Evolutionary conservation across 2,888 invertebrate genomes (phyloP), one percentile per base, ranked within the genome.

Genomic region (Lathronympha strigana): DNA sequence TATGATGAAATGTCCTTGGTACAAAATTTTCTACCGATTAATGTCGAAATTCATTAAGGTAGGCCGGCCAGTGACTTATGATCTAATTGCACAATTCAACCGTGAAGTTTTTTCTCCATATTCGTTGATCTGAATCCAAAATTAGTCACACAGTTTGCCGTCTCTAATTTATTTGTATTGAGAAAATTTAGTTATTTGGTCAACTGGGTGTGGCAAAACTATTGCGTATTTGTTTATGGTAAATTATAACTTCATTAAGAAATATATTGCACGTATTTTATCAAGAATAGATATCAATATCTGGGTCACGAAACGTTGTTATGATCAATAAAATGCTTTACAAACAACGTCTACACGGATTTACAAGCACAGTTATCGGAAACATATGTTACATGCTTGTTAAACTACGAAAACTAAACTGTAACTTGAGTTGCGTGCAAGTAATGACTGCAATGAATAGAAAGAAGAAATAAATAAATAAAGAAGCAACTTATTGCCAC

Each of bases 91-190:
- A 47, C 21, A 40, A 54, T 45, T 25, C 45, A 13, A 49, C 66
- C 49, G 61, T 61, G 66, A 66, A 66, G 53, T 54, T 54, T 54
- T 53, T 61, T 66, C 55, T 66, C 55, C 43, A 45, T 55, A 55
- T 55, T 62, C 55, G 17, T 49, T 50, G 55, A 43, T 55, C 66
- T 62, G 33, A 55, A 50, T 61, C 38, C 49, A 0, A 17, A 50
- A 55, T 66, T 62, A 43, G 66, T 62, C 45, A 62, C 58, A 49
- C 66, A 23, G 36, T 49, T 0, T 23, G 47, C 47, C 31, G 61
- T 54, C 28, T 38, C 53, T 38, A 49, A 61, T 61, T 49, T 21
- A 5, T 45, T 53, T 31, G 31, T 49, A 40, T 54, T 66, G 28
- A 33, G 28, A 28, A 43, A 36, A 63, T 17, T 9, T 4, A 25